A percentile compares a stretch with the other conserved stretches of the same genome.
Evolutionary conservation across 2,797 vertebrate species (phyloP).

Genomic region (Tapera naevia): DNA sequence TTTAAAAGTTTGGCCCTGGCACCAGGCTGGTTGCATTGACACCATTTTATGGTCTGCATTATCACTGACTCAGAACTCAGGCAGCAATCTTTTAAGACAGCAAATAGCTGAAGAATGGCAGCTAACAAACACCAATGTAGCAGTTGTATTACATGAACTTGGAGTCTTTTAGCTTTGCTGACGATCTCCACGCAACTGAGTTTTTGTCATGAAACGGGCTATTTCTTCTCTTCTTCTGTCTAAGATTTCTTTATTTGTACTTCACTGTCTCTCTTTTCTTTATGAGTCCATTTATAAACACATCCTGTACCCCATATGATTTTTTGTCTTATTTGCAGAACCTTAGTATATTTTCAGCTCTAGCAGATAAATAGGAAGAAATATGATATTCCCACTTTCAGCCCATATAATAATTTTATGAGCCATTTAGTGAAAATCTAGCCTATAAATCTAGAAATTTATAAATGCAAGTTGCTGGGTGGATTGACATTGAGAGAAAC

Average conservation of each 20-base stretch:
- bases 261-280: neutral
- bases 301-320: neutral
- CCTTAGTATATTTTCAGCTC: neutral
- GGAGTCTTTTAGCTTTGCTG: neutral
- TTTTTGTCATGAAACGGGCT: neutral
- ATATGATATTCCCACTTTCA: neutral
- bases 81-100: no score
- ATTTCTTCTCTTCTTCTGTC: neutral
- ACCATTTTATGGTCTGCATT: neutral
- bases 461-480: neutral
- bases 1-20: neutral
- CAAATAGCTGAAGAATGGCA: no score
- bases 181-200: neutral
- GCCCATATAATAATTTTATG: neutral
- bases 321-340: neutral
- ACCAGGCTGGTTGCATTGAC: neutral
- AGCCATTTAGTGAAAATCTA: neutral
- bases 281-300: neutral
- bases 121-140: neutral
- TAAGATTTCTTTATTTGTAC: neutral
- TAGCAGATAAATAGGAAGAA: neutral
- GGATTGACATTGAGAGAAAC: neutral
- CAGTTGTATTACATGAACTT: neutral
- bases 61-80: neutral
- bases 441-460: neutral